Base-by-base conservation (phyloP, 2,888 invertebrate species). In the Noctua janthina region DNA sequence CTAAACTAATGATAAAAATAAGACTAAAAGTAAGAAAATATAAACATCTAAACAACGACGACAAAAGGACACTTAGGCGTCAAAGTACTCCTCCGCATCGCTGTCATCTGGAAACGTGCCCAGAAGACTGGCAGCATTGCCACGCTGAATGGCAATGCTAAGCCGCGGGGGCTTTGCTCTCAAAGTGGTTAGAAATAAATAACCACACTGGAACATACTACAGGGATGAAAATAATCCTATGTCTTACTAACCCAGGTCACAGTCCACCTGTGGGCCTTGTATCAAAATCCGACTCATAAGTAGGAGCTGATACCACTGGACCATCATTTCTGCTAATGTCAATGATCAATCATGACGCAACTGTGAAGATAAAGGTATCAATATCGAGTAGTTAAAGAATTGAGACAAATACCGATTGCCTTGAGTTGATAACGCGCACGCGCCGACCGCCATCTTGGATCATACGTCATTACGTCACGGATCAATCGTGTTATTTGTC, bases 351-450 rank as follows among this genome's bases (percentile, higher is more conserved):
- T 69, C 39, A 49, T 85, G 64, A 78, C 79, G 64, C 79, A 87
- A 74, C 20, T 35, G 15, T 8, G 17, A 1, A 67, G 71, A 62
- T 87, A 71, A 68, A 68, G 13, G 11, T 74, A 70, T 76, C 78
- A 74, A 83, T 59, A 74, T n/a, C 62, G 46, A 46, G 35, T 43
- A 75, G 35, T 74, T 69, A 64, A 73, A 77, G 49, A 29, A 76
- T 79, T 75, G 71, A 66, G n/a, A 84, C 80, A 81, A 87, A 75
- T 68, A 68, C 39, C 10, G 51, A 20, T 87, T 29, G 85, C 88
- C 88, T 86, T 87, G 86, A 62, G 15, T 46, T 49, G 85, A 86
- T 87, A 87, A 51, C 17, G 81, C 85, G 86, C 86, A 86, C 88
- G 88, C 88, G 86, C 88, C 78, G 29, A 1, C 56, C 62, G 75